Conservation (phyloP, 2,888 invertebrate species). For the Tholera decimalis region DNA sequence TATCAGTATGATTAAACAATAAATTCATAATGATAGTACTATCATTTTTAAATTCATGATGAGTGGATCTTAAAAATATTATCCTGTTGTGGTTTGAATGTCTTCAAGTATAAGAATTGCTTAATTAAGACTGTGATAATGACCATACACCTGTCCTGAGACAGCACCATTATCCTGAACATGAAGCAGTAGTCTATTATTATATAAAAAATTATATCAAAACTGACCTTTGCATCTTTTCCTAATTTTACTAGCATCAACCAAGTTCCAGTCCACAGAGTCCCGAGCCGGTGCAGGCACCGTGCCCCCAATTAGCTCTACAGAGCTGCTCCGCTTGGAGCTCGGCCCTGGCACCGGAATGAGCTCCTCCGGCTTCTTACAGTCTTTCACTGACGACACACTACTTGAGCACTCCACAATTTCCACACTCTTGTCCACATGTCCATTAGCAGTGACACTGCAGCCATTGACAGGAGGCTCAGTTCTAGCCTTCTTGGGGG, state of each 20-base stretch:
- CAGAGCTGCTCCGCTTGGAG: constrained; percentile 83
- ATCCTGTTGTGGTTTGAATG: neutral
- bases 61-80: neutral
- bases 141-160: too few relatives aligned
- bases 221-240: constrained; percentile 88
- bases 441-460: constrained; percentile 66
- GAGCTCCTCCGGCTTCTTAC: constrained; percentile 74
- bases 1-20: neutral
- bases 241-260: constrained; percentile 91
- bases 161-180: neutral
- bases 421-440: constrained; percentile 84
- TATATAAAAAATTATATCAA: neutral
- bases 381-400: constrained; percentile 73
- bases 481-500: constrained; percentile 79
- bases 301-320: constrained; percentile 86
- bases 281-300: constrained; percentile 86
- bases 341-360: constrained; percentile 81
- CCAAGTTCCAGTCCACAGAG: constrained; percentile 88
- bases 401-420: constrained; percentile 79
- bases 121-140: neutral
- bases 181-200: neutral
- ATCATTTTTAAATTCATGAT: neutral
- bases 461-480: constrained; percentile 81
- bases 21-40: neutral
- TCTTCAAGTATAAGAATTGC: neutral